Evolutionary conservation across 2,113 vertebrate species (phyloP), one percentile per base, ranked within the genome.

Genomic region (Tympanuchus pallidicinctus): DNA sequence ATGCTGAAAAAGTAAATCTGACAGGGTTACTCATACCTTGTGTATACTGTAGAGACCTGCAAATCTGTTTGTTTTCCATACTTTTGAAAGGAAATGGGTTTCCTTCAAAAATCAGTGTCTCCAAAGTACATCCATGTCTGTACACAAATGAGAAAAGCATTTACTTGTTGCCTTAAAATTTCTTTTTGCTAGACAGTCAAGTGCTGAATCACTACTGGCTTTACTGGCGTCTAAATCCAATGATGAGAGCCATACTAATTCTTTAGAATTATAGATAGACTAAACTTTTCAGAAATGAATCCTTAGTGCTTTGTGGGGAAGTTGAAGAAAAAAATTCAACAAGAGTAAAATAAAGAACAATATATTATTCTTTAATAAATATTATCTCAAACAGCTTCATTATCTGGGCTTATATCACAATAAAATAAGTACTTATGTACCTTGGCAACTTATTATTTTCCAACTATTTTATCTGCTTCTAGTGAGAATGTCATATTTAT

Each of bases 1-100:
- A 97, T 89, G 95, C 42, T 85, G 91, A 97, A 96, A 94, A 88
- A 97, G 94, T 92, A 95, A 85, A 96, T 95, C 95, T 97, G 96
- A 97, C 96, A 94, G 95, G 90, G 96, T 97, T 97, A 97, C 90
- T 94, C 94, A 92, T 96, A 89, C 90, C 80, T 93, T 94, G 50
- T 69, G 70, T 95, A 95, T 85, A 66, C 70, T 76, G 57, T 77
- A 88, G 24, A 95, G 95, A 95, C 92, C 24, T 17, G 83, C 81
- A 74, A 38, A 76, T 94, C 61, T 92, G 65, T 93, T 92, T 93
- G 79, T 38, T 85, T 94, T 92, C 85, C 70, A 69, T 86, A 92
- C 34, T 94, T 88, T 92, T 95, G 86, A 94, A 95, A 96, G 67
- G 69, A 96, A 97, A 93, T 38, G 42, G 69, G 27, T 82, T 63